Conservation (phyloP, 2,888 invertebrate species). For the Agapostemon virescens region DNA sequence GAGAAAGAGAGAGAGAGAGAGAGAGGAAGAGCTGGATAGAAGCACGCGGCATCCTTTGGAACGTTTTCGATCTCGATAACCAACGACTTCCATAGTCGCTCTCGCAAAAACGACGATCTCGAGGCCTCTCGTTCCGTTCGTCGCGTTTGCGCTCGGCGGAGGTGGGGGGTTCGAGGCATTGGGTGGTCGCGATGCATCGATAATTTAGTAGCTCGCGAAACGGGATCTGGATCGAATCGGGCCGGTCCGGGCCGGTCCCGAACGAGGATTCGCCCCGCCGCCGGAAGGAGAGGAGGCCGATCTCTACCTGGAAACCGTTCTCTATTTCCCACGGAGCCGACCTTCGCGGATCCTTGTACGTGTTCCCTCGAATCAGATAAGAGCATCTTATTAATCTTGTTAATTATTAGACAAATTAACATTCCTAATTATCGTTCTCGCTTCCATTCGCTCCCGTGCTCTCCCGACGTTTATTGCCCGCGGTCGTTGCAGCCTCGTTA, state of each 20-base stretch:
- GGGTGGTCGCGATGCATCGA: conserved; percentile 11
- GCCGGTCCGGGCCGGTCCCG: not conserved
- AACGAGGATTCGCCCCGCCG: not conserved
- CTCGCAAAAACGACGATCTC: conserved; percentile 9
- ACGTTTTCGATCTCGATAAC: conserved; percentile 23
- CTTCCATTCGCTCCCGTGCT: conserved; percentile 47
- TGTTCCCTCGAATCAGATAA: conserved; percentile 56
- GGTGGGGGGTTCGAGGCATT: not conserved
- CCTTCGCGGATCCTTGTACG: conserved; percentile 55
- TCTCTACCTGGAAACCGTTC: conserved; percentile 17
- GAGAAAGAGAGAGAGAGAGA: not conserved
- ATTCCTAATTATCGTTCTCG: conserved; percentile 64
- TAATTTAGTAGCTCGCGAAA: conserved; percentile 19
- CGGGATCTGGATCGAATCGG: not conserved
- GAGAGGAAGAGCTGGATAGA: not conserved
- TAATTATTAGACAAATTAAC: conserved; percentile 66
- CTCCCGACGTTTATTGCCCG: conserved; percentile 57
- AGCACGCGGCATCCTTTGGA: conserved; percentile 14
- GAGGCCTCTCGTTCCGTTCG: not conserved
- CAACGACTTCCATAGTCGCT: not conserved
- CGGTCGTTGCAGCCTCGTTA: conserved; percentile 54
- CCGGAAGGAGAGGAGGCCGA: conserved; percentile 3
- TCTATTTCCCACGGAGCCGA: conserved; percentile 54
- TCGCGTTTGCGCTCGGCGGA: not conserved
- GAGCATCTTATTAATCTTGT: conserved; percentile 58